A percentile compares a stretch with the other conserved stretches of the same genome.
Conservation (phyloP, 2,797 vertebrate species). For the Xenopus petersii region DNA sequence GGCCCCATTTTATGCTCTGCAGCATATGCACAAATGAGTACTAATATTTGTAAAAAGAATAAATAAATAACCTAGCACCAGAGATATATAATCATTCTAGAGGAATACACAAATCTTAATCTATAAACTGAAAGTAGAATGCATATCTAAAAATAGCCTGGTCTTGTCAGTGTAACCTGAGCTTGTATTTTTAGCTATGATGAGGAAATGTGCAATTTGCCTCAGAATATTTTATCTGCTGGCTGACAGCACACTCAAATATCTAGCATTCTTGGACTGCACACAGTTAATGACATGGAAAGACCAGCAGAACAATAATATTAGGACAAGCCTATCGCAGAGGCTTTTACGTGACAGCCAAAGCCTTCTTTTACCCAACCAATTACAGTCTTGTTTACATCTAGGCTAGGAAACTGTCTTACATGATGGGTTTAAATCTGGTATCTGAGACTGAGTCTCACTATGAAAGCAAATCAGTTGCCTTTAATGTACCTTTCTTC, state of each 20-base stretch:
- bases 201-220: neutral
- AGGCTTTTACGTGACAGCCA: slow-evolving; percentile 17
- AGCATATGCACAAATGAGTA: no score
- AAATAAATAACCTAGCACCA: no score
- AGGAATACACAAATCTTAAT: no score
- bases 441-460: slow-evolving; percentile 23
- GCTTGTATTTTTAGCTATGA: neutral
- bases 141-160: no score
- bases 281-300: slow-evolving; percentile 35
- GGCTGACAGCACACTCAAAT: neutral
- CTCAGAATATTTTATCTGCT: neutral
- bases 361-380: slow-evolving; percentile 32
- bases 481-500: slow-evolving; percentile 10
- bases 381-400: slow-evolving; percentile 44
- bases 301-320: slow-evolving; percentile 39
- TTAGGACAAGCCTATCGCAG: slow-evolving; percentile 38
- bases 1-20: no score
- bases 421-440: slow-evolving; percentile 33
- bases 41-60: no score
- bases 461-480: slow-evolving; percentile 21
- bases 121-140: no score
- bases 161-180: no score
- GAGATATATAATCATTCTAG: no score
- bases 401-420: slow-evolving; percentile 23
- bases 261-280: slow-evolving; percentile 8